These are phyloP conservation scores for Pangasius macronema DNA, from an alignment of 2,797 vertebrate genomes.

Conservation along the genomic window DNA sequence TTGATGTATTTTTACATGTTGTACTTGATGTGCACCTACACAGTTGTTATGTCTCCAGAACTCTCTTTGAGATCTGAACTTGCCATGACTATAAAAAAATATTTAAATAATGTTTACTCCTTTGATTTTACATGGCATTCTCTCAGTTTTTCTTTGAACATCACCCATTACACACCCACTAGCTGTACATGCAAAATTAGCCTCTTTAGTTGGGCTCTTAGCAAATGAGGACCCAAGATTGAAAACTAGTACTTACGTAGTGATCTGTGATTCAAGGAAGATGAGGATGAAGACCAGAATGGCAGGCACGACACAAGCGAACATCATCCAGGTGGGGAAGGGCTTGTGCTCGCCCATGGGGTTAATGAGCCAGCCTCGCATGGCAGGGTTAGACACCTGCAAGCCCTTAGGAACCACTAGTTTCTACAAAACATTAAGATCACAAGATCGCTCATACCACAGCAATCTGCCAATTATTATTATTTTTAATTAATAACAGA, in stretches of 20 bases:
- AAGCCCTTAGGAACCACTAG: conserved; percentile 88
- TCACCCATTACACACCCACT: neutral
- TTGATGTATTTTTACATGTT: neutral
- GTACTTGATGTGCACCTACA: neutral
- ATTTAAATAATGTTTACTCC: neutral
- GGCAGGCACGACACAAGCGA: conserved; percentile 83
- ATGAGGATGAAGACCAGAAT: conserved; percentile 97
- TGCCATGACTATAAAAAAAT: neutral
- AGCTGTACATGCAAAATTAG: neutral
- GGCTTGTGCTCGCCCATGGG: conserved; percentile 72
- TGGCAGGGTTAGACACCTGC: conserved; percentile 77
- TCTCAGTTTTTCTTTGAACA: neutral
- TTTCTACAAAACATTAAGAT: conserved; percentile 79
- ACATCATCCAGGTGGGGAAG: conserved; percentile 90
- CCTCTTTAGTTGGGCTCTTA: neutral
- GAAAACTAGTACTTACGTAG: conserved; percentile 81
- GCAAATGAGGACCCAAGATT: neutral
- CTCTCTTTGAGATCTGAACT: neutral
- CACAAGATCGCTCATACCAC: conserved; percentile 6
- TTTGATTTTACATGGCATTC: neutral
- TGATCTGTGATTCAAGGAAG: conserved; percentile 97
- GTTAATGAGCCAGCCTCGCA: conserved; percentile 88
- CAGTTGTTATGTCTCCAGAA: neutral
- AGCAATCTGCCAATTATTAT: neutral
- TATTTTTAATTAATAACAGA: neutral